Evolutionary conservation across 2,888 invertebrate species (phyloP), one percentile per base, ranked within the genome.

Genomic region (Aphodius sticticus): DNA sequence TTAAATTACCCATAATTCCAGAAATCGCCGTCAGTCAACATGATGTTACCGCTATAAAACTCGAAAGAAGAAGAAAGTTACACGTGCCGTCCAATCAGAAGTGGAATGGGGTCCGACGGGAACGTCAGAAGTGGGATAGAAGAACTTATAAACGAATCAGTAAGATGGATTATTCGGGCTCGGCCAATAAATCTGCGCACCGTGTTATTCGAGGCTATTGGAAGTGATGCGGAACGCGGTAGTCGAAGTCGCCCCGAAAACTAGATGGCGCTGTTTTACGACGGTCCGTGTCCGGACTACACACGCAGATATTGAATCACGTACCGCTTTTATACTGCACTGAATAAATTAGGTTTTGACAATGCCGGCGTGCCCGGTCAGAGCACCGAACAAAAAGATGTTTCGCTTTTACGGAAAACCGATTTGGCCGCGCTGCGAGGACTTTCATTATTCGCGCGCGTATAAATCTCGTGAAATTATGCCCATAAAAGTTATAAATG

Each of bases 281-380:
- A 53, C 53, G 53, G 53, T 9, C 53, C 53, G 53, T 53, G 53
- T 53, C 53, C 53, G 53, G 2, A 53, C 26, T 35, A 16, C 71
- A 14, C 16, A 14, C 15, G 16, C 16, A 71, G 71, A 35, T 26
- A 71, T 71, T 26, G 71, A 71, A 71, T 71, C 16, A 71, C 71
- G 71, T 35, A 71, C 35, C 71, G 35, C 71, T 71, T 35, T 71
- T 74, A 53, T 53, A 36, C 74, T 16, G 53, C 53, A 53, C 53
- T 74, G 74, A 74, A 74, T 74, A 74, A 74, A 74, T 74, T 74
- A 74, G 37, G 26, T 74, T 74, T 74, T 74, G 74, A 74, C 74
- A 74, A 74, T 37, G 35, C 37, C 74, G 36, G 16, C 26, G 16
- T 6, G 35, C 16, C n/a, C 74, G n/a, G 35, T 26, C 74, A 26